Conservation (phyloP, 1,140 invertebrate species). For the Drosophila lowei region DNA sequence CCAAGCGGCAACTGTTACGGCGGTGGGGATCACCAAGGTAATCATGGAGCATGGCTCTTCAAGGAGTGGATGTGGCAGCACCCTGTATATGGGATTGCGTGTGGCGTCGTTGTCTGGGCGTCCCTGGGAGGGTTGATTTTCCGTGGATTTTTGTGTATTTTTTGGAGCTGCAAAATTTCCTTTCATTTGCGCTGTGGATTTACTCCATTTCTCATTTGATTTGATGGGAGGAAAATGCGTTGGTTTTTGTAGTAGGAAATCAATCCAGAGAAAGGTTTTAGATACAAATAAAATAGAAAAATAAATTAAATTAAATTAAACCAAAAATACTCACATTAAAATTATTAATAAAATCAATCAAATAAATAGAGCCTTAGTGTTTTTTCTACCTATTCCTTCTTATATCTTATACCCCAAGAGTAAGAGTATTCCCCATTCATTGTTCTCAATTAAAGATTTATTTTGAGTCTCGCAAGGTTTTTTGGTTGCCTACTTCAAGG, state of each 20-base stretch:
- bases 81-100: constrained; percentile 53
- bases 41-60: constrained; percentile 26
- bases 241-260: not conserved
- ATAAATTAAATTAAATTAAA: too few species aligned
- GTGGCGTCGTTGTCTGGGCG: constrained; percentile 46
- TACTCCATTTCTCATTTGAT: constrained; percentile 8
- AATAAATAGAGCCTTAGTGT: too few species aligned
- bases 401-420: too few species aligned
- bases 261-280: too few species aligned
- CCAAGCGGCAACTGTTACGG: constrained; percentile 73
- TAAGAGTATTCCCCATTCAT: constrained; percentile 17
- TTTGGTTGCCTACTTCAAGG: constrained; percentile 41
- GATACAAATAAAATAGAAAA: too few species aligned
- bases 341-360: too few species aligned
- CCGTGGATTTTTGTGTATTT: constrained; percentile 27
- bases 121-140: constrained; percentile 44
- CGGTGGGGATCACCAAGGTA: constrained; percentile 53
- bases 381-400: too few species aligned
- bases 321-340: too few species aligned
- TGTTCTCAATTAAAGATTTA: not conserved
- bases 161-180: constrained; percentile 15
- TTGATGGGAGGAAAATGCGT: not conserved
- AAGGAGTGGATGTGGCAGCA: constrained; percentile 17
- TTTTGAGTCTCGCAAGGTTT: constrained; percentile 4
- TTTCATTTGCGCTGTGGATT: not conserved